Base-by-base conservation (phyloP, 1,140 invertebrate species). In the Lineus longissimus region DNA sequence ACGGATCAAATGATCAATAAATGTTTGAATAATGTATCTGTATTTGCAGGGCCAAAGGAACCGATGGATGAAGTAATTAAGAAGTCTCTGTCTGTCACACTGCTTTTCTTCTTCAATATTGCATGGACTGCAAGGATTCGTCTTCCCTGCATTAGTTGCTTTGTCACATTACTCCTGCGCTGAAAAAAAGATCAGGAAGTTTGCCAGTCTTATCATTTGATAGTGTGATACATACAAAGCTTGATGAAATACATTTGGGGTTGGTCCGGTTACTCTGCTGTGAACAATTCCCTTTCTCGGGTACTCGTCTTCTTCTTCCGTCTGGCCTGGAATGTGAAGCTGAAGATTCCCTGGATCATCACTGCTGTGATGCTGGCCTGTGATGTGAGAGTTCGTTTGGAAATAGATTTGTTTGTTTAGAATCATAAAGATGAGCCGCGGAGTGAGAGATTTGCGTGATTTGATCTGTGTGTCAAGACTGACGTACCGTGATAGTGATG, bases 121-220 rank as follows among this genome's bases (percentile, higher is more conserved):
- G 86, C 86, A 4, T 88, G 86, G 86, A 80, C 84, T 57, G 84
- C 84, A 7, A 80, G 84, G 23, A 76, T 86, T 51, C 79, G 84
- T 55, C 64, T 88, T n/a, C 86, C 87, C 1, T 75, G 85, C 29
- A 73, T 87, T 83, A 86, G 55, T 79, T 86, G 64, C 83, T 83
- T 0, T 81, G 86, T 66, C 85, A 86, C 66, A 79, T 86, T 0
- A 77, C 84, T 64, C 79, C 86, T 73, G 84, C 84, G 60, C 63
- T 86, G 85, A 86, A 68, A 84, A 85, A 7, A 83, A 85, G 64
- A 69, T 69, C 55, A 75, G 66, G 67, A 66, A 19, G 6, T 29
- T 23, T 25, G 22, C n/a, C 11, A 19, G 13, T 61, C 47, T 56
- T 57, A 2, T 7, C 17, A 2, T 9, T 1, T 6, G 2, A n/a